Percentiles rank a stretch among this genome's conserved stretches.
Evolutionary conservation across 1,140 invertebrate genomes (phyloP).

Genomic region (Anoplolepis gracilipes): DNA sequence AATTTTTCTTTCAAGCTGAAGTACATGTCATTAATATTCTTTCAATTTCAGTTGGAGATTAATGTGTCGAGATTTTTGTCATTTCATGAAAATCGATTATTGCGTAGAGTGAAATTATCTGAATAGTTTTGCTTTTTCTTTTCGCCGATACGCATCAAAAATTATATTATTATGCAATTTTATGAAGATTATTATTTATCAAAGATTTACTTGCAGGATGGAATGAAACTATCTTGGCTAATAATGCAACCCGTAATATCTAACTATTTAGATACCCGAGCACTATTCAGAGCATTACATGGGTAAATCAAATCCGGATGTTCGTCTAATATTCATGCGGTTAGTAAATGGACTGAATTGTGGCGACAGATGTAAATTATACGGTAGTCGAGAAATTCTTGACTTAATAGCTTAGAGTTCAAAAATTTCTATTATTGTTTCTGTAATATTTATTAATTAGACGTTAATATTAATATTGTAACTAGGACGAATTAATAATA

Average conservation of each 20-base stretch:
- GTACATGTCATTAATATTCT: constrained; percentile 12
- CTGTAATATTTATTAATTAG: neutral
- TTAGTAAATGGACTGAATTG: constrained; percentile 40
- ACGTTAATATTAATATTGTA: neutral
- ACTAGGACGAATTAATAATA: neutral
- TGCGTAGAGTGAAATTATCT: neutral
- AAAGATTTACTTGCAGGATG: neutral
- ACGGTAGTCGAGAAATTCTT: neutral
- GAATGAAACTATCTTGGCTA: neutral
- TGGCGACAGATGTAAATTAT: constrained; percentile 33
- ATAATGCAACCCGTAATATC: constrained; percentile 16
- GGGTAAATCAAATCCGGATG: constrained; percentile 47
- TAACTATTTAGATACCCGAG: neutral
- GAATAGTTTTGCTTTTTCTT: neutral
- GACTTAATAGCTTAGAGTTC: neutral
- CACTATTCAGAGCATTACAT: constrained; percentile 10
- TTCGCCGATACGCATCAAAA: neutral
- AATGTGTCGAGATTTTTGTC: neutral
- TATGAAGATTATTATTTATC: neutral
- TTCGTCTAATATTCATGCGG: constrained; percentile 42
- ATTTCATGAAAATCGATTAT: neutral
- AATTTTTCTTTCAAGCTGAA: neutral
- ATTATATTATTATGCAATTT: neutral
- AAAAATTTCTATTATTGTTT: neutral
- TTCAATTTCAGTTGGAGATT: constrained; percentile 1